These are phyloP conservation scores for Gastracanthus pulcherrimus DNA, from an alignment of 2,888 invertebrate genomes.

Conservation along the genomic window DNA sequence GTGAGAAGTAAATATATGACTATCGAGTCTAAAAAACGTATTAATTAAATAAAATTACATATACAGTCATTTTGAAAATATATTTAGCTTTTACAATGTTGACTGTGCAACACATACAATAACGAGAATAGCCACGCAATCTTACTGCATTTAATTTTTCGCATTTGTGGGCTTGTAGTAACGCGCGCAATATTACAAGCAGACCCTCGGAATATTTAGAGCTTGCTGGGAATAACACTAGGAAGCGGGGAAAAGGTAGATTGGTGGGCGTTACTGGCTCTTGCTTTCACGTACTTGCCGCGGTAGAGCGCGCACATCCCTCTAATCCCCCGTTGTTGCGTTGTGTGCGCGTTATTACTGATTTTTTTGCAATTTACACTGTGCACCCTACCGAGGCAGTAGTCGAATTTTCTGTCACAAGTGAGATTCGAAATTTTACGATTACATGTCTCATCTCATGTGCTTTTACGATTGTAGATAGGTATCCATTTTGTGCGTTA, in stretches of 20 bases:
- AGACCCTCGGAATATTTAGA: constrained; percentile 47
- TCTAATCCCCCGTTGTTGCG: constrained; percentile 23
- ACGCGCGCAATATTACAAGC: too few relatives aligned
- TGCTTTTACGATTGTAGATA: too few relatives aligned
- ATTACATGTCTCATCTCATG: too few relatives aligned
- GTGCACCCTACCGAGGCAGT: background rate
- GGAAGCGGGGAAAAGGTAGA: constrained; percentile 64
- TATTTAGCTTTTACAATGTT: too few relatives aligned
- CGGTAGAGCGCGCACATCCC: constrained; percentile 10
- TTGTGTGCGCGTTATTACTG: constrained; percentile 34
- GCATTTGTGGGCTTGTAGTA: background rate
- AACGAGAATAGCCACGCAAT: too few relatives aligned
- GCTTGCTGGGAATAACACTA: constrained; percentile 34
- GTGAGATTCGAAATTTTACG: too few relatives aligned
- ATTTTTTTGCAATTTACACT: constrained; percentile 55
- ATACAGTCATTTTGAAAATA: too few relatives aligned
- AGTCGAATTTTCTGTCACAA: background rate
- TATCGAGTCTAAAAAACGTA: too few relatives aligned
- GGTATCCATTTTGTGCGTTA: too few relatives aligned
- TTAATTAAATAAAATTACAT: too few relatives aligned
- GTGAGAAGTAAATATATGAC: too few relatives aligned
- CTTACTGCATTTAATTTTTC: background rate
- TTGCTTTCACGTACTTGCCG: constrained; percentile 6
- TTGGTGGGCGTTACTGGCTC: constrained; percentile 74
- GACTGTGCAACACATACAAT: too few relatives aligned